A percentile compares a stretch with the other conserved stretches of the same genome.
These are phyloP conservation scores for Hesperophylax magnus DNA, from an alignment of 1,140 invertebrate genomes.

Conservation along the genomic window DNA sequence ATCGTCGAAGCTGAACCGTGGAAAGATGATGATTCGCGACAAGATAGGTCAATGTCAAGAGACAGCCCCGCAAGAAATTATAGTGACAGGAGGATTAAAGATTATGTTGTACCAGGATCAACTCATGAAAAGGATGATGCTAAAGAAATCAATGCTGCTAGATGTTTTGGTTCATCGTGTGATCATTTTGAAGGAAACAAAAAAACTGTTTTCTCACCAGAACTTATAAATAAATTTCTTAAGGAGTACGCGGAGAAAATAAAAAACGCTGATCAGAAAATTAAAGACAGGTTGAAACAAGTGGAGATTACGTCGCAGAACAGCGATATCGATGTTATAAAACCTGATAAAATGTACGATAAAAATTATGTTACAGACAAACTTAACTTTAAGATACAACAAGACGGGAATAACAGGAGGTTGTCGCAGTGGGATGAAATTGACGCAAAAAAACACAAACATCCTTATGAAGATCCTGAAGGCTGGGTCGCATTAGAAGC, in stretches of 20 bases:
- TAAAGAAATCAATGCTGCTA: conserved; percentile 59
- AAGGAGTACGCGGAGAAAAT: conserved; percentile 74
- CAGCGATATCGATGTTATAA: conserved; percentile 62
- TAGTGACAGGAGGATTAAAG: conserved; percentile 59
- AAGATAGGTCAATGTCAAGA: conserved; percentile 31
- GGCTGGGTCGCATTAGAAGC: conserved; percentile 85
- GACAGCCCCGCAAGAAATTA: background rate
- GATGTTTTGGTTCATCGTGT: conserved; percentile 67
- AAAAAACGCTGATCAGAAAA: conserved; percentile 66
- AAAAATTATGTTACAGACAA: conserved; percentile 58
- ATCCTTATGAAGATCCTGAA: conserved; percentile 78
- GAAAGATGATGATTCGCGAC: conserved; percentile 40
- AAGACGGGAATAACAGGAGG: conserved; percentile 60
- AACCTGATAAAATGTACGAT: conserved; percentile 60
- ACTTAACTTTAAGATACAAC: conserved; percentile 61
- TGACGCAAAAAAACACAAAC: conserved; percentile 71
- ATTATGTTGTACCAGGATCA: conserved; percentile 65
- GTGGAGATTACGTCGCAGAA: conserved; percentile 65
- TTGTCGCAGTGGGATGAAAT: conserved; percentile 69
- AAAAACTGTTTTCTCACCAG: conserved; percentile 63
- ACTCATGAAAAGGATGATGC: conserved; percentile 62
- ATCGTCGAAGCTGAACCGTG: conserved; percentile 67
- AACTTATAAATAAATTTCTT: conserved; percentile 73
- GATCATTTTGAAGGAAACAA: conserved; percentile 30
- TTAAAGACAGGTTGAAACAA: conserved; percentile 66